Base-by-base conservation (phyloP, 2,888 invertebrate species). In the Sphaerophoria taeniata region DNA sequence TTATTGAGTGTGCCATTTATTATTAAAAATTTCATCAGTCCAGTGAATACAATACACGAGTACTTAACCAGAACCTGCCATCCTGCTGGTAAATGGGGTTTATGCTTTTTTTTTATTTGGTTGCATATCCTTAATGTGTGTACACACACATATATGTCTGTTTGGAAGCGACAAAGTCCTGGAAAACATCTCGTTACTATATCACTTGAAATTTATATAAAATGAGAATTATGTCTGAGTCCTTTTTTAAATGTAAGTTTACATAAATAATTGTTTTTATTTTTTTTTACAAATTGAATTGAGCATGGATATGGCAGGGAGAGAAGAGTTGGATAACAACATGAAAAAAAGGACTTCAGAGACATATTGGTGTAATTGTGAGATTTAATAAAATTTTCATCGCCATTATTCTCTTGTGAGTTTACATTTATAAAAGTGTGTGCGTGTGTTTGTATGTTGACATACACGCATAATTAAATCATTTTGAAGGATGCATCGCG, bases 11-110 rank as follows among this genome's bases (percentile, higher is more conserved):
- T 53, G 73, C 39, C 65, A 77, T 85, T 76, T 85, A 85, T 81
- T 85, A 81, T 85, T 85, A 85, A 85, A 85, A 81, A 73, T 70
- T 81, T 85, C 85, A 85, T 85, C 85, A 85, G 56, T 76, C 80
- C 80, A 51, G 36, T 75, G 71, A 77, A 73, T 60, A 85, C 73
- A 85, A 85, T 73, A 70, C 73, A 49, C 69, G 53, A 65, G 76
- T 81, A 72, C 63, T 81, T 76, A 81, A 81, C 67, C 55, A 60
- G 72, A 72, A 63, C 43, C 47, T 65, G 31, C 65, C 14, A 63
- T 56, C 36, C 58, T 70, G 70, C 34, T 53, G 6, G 49, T 9
- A 9, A 7, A 39, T 34, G 16, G 55, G 34, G 4, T 49, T 14
- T 12, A 51, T 58, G 11, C 31, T 58, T 14, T 56, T 58, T 47